Evolutionary conservation across 2,888 invertebrate species (phyloP).

Genomic region (Melanchra persicariae): DNA sequence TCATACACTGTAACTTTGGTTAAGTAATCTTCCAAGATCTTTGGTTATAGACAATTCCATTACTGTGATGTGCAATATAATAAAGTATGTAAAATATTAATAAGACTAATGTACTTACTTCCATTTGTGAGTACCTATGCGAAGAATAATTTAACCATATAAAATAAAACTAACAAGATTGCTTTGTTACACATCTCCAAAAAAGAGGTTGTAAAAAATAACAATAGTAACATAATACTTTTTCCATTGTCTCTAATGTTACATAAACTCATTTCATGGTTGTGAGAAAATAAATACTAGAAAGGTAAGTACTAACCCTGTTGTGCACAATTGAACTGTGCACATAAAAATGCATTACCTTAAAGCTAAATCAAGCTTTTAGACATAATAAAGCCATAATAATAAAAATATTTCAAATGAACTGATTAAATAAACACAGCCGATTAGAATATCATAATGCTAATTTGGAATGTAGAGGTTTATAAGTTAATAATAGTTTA

Average conservation of each 20-base stretch:
- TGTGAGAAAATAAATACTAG: conserved; percentile 55
- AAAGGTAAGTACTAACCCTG: conserved; percentile 65
- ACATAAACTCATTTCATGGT: conserved; percentile 50
- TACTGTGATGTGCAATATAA: conserved; percentile 68
- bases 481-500: conserved; percentile 71
- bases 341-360: conserved; percentile 56
- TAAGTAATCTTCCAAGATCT: conserved; percentile 72
- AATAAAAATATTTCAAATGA: conserved; percentile 64
- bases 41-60: conserved; percentile 74
- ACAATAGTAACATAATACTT: conserved; percentile 64
- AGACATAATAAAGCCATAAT: conserved; percentile 62
- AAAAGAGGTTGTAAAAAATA: conserved; percentile 61
- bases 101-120: conserved; percentile 66
- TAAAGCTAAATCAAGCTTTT: conserved; percentile 60
- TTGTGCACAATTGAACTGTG: conserved; percentile 52
- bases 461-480: conserved; percentile 88
- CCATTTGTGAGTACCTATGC: conserved; percentile 50
- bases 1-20: conserved; percentile 73
- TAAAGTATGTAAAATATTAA: conserved; percentile 27
- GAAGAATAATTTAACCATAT: conserved; percentile 53
- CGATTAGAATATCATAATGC: conserved; percentile 78
- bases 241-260: conserved; percentile 35
- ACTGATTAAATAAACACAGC: conserved; percentile 79
- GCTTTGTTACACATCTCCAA: conserved; percentile 62
- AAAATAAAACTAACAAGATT: conserved; percentile 62